Evolutionary conservation across 2,888 invertebrate species (phyloP), one percentile per base, ranked within the genome.

Genomic region (Liposcelis brunnea): DNA sequence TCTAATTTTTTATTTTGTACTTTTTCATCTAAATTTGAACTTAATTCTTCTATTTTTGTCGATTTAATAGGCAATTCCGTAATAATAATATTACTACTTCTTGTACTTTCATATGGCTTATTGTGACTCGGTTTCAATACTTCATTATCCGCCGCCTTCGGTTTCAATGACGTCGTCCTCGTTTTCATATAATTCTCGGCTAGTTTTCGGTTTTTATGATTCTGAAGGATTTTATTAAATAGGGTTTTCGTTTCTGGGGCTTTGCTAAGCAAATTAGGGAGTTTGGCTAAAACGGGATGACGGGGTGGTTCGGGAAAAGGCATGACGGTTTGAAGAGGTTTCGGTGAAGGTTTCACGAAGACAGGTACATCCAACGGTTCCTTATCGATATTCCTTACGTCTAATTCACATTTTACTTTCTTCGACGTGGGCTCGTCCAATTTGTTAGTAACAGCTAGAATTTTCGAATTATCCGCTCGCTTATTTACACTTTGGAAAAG

Each of bases 401-500:
- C 45, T 8, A 10, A 11, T 6, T 37, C 15, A 33, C 16, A 10
- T 18, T 32, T 18, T 8, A 51, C 43, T 8, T 52, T 35, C 47
- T 52, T 49, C 21, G 49, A 49, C 15, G 52, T 37, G 14, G 49
- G 47, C 49, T 52, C 46, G 36, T 51, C 50, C 46, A 50, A 46
- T 18, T 34, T 47, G 31, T 45, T 40, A 3, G 43, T 43, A 6
- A 38, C 11, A 2, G 43, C 12, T 19, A 48, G 47, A 7, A 50
- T 48, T 19, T 45, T 57, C 19, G 58, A 57, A 14, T n/a, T n/a
- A n/a, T n/a, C n/a, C n/a, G n/a, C n/a, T 59, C 35, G 34, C 60
- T 62, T 48, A 60, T 61, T 51, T 60, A 61, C 49, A 61, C 61
- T 50, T 59, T 60, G 21, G 19, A 32, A 40, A 19, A 14, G 34